phyloP scores from a whole-genome alignment of 1,140 invertebrate genomes.

The Drosophila erecta region DNA sequence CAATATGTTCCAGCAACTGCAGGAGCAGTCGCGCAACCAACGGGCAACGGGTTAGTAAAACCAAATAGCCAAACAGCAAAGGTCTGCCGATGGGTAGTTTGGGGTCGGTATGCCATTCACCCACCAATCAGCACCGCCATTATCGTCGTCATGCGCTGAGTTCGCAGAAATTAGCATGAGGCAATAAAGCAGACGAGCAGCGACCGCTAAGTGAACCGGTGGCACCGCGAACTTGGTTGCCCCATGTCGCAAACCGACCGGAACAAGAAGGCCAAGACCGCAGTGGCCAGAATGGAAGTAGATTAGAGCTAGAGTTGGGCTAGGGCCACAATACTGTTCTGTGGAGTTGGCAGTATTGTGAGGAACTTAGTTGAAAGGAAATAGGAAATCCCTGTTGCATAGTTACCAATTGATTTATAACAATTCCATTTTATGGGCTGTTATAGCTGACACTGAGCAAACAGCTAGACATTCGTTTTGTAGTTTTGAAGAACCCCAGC shows the following conservation, averaged over 20 bases:
- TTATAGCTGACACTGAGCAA: not conserved
- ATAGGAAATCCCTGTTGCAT: no score
- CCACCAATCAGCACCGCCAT: not conserved
- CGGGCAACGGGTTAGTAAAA: constrained; percentile 47
- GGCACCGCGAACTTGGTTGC: constrained; percentile 38
- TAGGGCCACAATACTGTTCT: constrained; percentile 1
- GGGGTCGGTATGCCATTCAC: constrained; percentile 10
- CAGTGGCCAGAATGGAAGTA: constrained; percentile 22
- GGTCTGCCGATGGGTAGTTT: not conserved
- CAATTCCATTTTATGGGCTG: not conserved
- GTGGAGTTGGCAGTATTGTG: not conserved
- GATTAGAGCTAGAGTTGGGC: constrained; percentile 4
- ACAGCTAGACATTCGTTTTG: not conserved
- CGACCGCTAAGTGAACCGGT: constrained; percentile 23
- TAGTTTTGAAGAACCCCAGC: not conserved
- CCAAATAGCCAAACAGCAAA: not conserved
- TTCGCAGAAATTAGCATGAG: constrained; percentile 66
- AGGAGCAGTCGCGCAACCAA: constrained; percentile 84
- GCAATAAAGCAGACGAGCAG: constrained; percentile 51
- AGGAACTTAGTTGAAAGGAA: not conserved
- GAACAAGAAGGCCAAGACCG: constrained; percentile 42
- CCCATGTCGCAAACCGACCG: constrained; percentile 34
- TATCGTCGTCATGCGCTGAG: constrained; percentile 16
- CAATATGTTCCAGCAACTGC: constrained; percentile 87
- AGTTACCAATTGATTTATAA: no score